These are phyloP conservation scores for Nautilus pompilius DNA, from an alignment of 1,140 invertebrate species.

Conservation along the genomic window DNA sequence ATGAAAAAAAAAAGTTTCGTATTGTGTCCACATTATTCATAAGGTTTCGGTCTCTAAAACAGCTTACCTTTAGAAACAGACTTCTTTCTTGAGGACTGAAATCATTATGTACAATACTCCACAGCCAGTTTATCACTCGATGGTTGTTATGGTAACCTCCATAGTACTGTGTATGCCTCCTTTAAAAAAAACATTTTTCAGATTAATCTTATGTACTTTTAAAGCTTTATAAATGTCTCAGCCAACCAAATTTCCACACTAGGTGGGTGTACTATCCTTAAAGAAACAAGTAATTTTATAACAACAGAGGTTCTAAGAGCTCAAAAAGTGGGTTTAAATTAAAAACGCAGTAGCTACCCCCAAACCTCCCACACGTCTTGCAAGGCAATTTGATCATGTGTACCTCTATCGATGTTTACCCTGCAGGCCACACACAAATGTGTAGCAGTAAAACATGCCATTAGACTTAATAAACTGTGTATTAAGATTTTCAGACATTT, in stretches of 20 bases:
- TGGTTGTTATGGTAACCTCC: slow-evolving; percentile 99
- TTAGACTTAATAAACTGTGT: no score
- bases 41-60: not conserved
- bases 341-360: no score
- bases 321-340: not conserved
- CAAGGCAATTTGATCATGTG: no score
- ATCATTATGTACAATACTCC: slow-evolving; percentile 96
- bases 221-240: no score
- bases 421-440: no score
- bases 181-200: slow-evolving; percentile 26
- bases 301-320: not conserved
- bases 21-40: no score
- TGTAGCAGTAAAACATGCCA: no score
- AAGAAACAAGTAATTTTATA: not conserved
- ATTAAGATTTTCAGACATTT: no score
- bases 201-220: no score
- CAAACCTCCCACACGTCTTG: no score
- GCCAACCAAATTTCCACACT: not conserved
- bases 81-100: slow-evolving; percentile 87
- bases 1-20: slow-evolving; percentile 27
- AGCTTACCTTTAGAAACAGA: slow-evolving; percentile 80
- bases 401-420: no score
- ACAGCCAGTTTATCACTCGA: slow-evolving; percentile 95
- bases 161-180: slow-evolving; percentile 93
- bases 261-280: not conserved